Base-by-base conservation (phyloP, 1,140 invertebrate genomes). In the Conus betulinus region DNA sequence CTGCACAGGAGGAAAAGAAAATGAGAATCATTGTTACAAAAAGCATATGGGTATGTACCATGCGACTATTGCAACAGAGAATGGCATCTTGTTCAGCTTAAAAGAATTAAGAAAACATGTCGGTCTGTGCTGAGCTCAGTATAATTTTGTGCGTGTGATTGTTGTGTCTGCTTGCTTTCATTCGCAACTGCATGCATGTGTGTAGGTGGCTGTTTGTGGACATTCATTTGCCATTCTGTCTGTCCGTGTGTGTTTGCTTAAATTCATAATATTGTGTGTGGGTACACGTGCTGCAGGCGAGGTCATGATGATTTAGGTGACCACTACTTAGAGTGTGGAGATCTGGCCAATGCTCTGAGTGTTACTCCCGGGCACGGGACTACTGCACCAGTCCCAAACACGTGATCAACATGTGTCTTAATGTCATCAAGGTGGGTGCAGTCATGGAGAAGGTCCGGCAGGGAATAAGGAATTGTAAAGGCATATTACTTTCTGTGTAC, bases 321-420 rank as follows among this genome's bases (percentile, higher is more conserved):
- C 94, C 99, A 99, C 95, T 99, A 99, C 95, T 96, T 99, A 23
- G 98, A 99, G 92, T 99, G 98, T 95, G 99, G 99, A 25, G 99
- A 99, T 96, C 95, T 99, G 1, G 97, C 97, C 60, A 99, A 99
- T 96, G 99, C 99, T 23, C 95, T 99, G 0, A 99, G 95, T 99
- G 98, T 95, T 99, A 99, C 94, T 99, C 98, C 7, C 96, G 99
- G 93, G 98, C 99, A 51, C 96, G 99, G 90, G 99, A 99, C 95
- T 99, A 99, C 95, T 99, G 99, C 95, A 99, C 99, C 57, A 99
- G 98, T 95, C 98, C 98, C 55, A 99, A 99, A 96, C 98, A 99
- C 96, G 97, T 99, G 67, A 97, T 99, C 8, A 98, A 99, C 95
- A 99, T 99, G 98, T 99, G 98, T 96, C 96, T 99, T 78, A 99